phyloP scores from a whole-genome alignment of 2,888 invertebrate genomes.

The Gymnosoma rotundatum region DNA sequence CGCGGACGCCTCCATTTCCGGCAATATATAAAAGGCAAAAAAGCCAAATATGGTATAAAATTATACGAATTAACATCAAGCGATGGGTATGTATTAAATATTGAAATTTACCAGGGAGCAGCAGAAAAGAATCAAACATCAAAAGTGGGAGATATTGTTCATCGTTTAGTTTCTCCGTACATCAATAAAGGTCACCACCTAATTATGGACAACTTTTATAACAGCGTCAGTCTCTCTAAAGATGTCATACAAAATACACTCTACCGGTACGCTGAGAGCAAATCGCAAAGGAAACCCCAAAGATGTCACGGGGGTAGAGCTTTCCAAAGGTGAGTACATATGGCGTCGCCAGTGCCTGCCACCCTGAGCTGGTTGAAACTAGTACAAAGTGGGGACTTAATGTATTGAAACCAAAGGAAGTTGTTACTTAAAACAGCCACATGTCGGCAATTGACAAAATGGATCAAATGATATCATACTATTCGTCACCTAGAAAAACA shows the following conservation, averaged over 20 bases:
- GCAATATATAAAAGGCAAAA: constrained; percentile 39
- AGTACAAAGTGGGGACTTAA: constrained; percentile 6
- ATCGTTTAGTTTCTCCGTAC: constrained; percentile 38
- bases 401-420: constrained; percentile 5
- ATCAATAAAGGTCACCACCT: constrained; percentile 53
- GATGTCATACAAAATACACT: constrained; percentile 4
- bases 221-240: constrained; percentile 36
- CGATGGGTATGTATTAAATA: constrained; percentile 24
- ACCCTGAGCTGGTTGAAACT: constrained; percentile 48
- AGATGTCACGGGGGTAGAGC: constrained; percentile 4
- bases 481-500: too few species aligned
- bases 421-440: too few species aligned
- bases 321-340: not conserved
- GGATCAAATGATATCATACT: too few species aligned
- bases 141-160: constrained; percentile 31
- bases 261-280: not conserved
- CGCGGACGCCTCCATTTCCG: constrained; percentile 39
- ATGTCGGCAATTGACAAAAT: too few species aligned
- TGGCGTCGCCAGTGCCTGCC: constrained; percentile 3
- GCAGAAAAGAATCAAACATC: constrained; percentile 17
- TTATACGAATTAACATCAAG: not conserved
- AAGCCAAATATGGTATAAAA: constrained; percentile 24
- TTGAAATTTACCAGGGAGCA: constrained; percentile 32
- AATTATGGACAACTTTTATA: constrained; percentile 46
- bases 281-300: constrained; percentile 34